Conservation (phyloP, 2,113 vertebrate genomes). For the Hemiprocne comata region DNA sequence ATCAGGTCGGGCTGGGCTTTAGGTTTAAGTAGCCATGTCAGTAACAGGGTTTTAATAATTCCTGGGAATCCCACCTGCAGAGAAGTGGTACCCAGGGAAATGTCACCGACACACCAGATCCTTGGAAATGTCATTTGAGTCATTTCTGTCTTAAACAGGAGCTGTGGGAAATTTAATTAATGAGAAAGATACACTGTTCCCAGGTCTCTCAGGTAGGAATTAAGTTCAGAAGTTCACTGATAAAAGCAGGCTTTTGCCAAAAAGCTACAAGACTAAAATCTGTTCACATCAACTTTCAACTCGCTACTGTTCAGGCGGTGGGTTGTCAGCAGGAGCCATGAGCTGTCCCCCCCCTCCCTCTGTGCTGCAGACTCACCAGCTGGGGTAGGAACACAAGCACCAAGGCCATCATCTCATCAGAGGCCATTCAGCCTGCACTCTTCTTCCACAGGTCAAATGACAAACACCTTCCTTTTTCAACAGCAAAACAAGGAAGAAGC, state of each 20-base stretch:
- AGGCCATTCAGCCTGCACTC: background rate
- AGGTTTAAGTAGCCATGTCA: background rate
- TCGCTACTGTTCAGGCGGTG: background rate
- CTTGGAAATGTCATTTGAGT: background rate
- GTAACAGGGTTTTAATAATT: background rate
- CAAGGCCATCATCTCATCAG: rapidly evolving
- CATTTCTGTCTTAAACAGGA: background rate
- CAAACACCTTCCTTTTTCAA: background rate
- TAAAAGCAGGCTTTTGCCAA: background rate
- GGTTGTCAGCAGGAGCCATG: rapidly evolving
- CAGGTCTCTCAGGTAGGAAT: background rate
- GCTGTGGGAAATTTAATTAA: background rate
- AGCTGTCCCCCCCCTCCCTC: rapidly evolving
- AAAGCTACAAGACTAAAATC: background rate
- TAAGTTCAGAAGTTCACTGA: background rate
- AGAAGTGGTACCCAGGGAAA: background rate
- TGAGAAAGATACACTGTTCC: background rate
- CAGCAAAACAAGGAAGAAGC: background rate
- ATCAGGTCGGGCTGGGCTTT: background rate
- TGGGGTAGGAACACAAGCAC: background rate
- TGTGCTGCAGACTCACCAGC: background rate
- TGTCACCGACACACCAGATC: background rate
- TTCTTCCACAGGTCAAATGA: background rate
- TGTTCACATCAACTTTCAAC: background rate
- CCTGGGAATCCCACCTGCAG: background rate